Evolutionary conservation across 2,888 invertebrate species (phyloP).

Genomic region (Acronicta leporina): DNA sequence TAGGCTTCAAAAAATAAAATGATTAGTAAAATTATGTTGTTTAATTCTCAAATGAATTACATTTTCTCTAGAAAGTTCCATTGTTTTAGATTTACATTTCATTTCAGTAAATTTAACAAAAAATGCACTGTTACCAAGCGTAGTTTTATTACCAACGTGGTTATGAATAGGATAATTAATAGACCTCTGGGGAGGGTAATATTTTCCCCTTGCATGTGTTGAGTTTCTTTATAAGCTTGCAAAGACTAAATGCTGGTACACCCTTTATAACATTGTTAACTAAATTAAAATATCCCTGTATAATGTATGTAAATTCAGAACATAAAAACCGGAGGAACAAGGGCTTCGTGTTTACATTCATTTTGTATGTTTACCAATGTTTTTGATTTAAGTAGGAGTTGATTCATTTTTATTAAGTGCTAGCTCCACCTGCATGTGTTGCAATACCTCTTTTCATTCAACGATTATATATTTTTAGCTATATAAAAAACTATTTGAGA

Average conservation of each 20-base stretch:
- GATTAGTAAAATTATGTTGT: too few relatives aligned
- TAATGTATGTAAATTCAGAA: constrained; percentile 55
- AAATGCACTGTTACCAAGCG: constrained; percentile 18
- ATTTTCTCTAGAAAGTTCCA: too few relatives aligned
- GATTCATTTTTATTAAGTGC: too few relatives aligned
- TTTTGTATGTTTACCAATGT: constrained; percentile 26
- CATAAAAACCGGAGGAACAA: constrained; percentile 54
- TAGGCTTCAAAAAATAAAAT: too few relatives aligned
- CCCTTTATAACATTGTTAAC: constrained; percentile 53
- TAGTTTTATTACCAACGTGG: constrained; percentile 32
- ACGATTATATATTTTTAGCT: too few relatives aligned
- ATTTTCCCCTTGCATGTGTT: constrained; percentile 36
- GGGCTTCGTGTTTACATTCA: constrained; percentile 42
- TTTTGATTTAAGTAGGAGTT: constrained; percentile 42
- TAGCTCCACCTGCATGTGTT: too few relatives aligned
- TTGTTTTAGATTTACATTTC: too few relatives aligned
- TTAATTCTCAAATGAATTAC: too few relatives aligned
- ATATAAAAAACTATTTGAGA: too few relatives aligned
- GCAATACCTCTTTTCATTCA: too few relatives aligned
- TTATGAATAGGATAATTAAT: constrained; percentile 47
- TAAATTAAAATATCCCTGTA: constrained; percentile 56
- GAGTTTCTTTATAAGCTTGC: constrained; percentile 44
- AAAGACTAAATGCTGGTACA: constrained; percentile 38
- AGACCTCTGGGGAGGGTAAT: constrained; percentile 25
- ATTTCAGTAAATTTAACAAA: constrained; percentile 1